A percentile compares a stretch with the other conserved stretches of the same genome.
phyloP scores from a whole-genome alignment of 2,797 vertebrate genomes.

The Pseudocheirus occidentalis region DNA sequence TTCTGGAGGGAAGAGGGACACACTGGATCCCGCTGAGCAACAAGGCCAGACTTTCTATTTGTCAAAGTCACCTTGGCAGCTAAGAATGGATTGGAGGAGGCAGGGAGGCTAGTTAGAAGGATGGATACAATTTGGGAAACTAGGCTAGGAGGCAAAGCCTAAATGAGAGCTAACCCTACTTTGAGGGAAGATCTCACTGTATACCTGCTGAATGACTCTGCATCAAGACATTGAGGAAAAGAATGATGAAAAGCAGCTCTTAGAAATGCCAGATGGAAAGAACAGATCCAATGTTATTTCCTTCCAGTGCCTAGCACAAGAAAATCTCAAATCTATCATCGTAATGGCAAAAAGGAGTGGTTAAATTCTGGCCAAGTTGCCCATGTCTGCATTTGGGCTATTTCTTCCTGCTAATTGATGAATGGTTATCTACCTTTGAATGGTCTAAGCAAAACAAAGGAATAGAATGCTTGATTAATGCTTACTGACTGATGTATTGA shows the following conservation, averaged over 20 bases:
- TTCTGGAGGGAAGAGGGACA: background rate
- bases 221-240: background rate
- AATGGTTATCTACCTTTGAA: background rate
- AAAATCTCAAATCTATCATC: constrained; percentile 26
- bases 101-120: background rate
- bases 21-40: background rate
- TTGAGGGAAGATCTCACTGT: background rate
- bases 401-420: background rate
- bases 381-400: background rate
- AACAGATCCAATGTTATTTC: background rate
- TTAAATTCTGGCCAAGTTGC: background rate
- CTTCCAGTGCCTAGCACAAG: constrained; percentile 35
- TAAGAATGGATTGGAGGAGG: background rate
- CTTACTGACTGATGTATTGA: background rate
- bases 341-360: background rate
- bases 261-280: background rate
- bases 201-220: background rate
- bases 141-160: background rate
- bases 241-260: background rate
- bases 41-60: background rate
- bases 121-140: background rate
- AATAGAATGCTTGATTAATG: background rate
- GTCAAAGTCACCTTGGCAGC: background rate
- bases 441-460: background rate
- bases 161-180: background rate